Evolutionary conservation across 2,113 vertebrate genomes (phyloP).

Genomic region (Labeo catla): DNA sequence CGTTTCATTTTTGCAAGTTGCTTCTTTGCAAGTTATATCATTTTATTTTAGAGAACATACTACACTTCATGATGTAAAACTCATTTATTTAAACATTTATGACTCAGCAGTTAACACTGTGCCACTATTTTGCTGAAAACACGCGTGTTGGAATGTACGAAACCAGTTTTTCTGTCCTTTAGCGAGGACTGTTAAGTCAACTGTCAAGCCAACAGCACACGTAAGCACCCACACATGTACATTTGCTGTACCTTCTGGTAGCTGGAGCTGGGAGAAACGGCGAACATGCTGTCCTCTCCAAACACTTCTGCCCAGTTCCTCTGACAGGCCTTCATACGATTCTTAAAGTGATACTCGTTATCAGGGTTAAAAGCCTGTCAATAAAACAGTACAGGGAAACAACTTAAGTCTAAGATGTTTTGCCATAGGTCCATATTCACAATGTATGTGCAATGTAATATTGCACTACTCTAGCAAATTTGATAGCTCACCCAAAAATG

Average conservation of each 20-base stretch:
- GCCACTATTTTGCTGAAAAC: neutral
- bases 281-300: conserved; percentile 94
- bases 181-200: conserved; percentile 14
- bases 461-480: too few species aligned
- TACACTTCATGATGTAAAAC: too few species aligned
- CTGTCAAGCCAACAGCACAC: neutral
- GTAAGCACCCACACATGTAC: conserved; percentile 17
- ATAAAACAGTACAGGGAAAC: conserved; percentile 49
- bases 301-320: conserved; percentile 98
- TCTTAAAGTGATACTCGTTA: conserved; percentile 99
- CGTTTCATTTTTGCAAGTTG: neutral
- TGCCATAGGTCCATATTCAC: neutral
- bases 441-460: neutral
- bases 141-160: neutral
- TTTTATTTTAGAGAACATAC: too few species aligned
- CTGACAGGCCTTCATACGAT: conserved; percentile 95
- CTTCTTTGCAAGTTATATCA: neutral
- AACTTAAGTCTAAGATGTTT: neutral
- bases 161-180: conserved; percentile 48
- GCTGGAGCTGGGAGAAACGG: conserved; percentile 87
- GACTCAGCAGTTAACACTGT: too few species aligned
- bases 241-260: conserved; percentile 86
- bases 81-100: too few species aligned
- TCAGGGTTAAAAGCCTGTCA: conserved; percentile 95
- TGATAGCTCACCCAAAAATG: too few species aligned